Evolutionary conservation across 1,140 invertebrate genomes (phyloP).

Genomic region (Bombus haemorrhoidalis): DNA sequence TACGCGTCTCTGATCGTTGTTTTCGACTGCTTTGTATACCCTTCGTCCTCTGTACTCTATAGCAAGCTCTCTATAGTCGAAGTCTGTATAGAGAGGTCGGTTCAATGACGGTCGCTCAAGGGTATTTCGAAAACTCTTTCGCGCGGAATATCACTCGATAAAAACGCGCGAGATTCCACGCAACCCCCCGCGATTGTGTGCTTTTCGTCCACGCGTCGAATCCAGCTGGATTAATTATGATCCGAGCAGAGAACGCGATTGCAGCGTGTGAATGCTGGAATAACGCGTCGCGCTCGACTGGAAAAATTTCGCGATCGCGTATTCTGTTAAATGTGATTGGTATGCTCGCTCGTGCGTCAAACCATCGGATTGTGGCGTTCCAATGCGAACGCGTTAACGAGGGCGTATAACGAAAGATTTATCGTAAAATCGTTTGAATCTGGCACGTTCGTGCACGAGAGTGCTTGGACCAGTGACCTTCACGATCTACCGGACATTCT

Average conservation of each 20-base stretch:
- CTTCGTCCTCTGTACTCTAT: not conserved
- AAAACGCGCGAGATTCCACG: slow-evolving; percentile 6
- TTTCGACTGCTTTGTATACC: not conserved
- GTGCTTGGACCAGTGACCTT: not conserved
- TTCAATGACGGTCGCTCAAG: not conserved
- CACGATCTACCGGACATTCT: not conserved
- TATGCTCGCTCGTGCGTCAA: slow-evolving; percentile 30
- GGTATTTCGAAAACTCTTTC: not conserved
- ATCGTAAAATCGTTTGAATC: not conserved
- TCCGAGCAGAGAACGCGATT: not conserved
- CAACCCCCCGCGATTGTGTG: not conserved
- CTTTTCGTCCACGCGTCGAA: not conserved
- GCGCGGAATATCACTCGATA: not conserved
- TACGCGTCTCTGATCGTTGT: not conserved
- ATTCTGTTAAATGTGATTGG: not conserved
- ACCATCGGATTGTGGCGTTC: slow-evolving; percentile 36
- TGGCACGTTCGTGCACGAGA: not conserved
- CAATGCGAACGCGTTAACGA: slow-evolving; percentile 7
- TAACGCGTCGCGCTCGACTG: not conserved
- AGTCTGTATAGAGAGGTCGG: not conserved
- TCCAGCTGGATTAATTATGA: slow-evolving; percentile 5
- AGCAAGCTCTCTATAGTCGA: too few relatives aligned
- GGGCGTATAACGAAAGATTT: not conserved
- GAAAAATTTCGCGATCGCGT: slow-evolving; percentile 4
- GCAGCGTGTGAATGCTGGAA: too few relatives aligned